Percentiles rank a stretch among this genome's conserved stretches.
phyloP scores from a whole-genome alignment of 2,888 invertebrate species.

The Plebejus anna region DNA sequence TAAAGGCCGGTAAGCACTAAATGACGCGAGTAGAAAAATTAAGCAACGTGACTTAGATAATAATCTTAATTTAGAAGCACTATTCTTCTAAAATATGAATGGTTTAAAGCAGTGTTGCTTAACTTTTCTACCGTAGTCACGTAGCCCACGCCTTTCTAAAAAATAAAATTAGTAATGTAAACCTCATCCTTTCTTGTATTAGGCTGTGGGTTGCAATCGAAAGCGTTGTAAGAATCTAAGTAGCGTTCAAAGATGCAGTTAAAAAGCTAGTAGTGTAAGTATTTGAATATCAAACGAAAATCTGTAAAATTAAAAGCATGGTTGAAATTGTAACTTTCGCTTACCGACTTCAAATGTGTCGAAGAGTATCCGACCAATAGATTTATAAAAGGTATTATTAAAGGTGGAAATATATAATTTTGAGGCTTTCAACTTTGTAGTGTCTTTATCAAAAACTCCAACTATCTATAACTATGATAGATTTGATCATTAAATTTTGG shows the following conservation, averaged over 20 bases:
- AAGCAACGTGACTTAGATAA: background rate
- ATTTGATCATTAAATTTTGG: background rate
- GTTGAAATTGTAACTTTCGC: background rate
- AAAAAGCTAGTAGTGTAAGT: slow-evolving; percentile 37
- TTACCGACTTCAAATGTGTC: background rate
- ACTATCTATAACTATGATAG: no score
- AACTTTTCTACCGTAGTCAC: background rate
- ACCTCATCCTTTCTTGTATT: slow-evolving; percentile 44
- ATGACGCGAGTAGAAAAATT: background rate
- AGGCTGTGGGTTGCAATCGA: slow-evolving; percentile 55
- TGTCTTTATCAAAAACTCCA: background rate
- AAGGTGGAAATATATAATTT: background rate
- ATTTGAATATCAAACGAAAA: slow-evolving; percentile 31
- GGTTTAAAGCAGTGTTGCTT: background rate
- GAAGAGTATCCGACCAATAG: no score
- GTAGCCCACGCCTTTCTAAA: background rate
- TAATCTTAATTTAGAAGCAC: background rate
- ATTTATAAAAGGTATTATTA: background rate
- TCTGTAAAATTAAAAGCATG: background rate
- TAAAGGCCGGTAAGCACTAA: background rate
- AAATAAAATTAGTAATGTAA: slow-evolving; percentile 31
- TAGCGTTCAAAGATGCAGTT: slow-evolving; percentile 37
- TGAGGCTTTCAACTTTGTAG: background rate
- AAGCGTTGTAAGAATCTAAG: slow-evolving; percentile 42
- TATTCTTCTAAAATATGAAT: background rate